These are phyloP conservation scores for Bombus breviceps DNA, from an alignment of 1,140 invertebrate genomes.

Conservation along the genomic window DNA sequence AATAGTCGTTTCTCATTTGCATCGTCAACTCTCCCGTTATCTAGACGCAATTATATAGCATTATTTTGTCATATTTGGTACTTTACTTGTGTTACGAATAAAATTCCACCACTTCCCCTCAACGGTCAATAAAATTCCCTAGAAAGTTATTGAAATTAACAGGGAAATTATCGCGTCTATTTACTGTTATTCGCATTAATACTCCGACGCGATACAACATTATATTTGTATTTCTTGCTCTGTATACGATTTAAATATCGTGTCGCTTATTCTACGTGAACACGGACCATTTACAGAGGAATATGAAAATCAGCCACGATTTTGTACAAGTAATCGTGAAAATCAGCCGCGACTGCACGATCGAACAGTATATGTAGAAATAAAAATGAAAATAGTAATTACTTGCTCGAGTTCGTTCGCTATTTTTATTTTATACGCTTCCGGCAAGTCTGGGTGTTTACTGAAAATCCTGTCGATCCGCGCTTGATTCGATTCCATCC, in stretches of 20 bases:
- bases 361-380: too few relatives aligned
- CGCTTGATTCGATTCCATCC: slow-evolving; percentile 52
- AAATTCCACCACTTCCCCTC: fast-evolving
- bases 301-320: too few relatives aligned
- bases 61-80: neutral
- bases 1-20: slow-evolving; percentile 63
- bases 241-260: too few relatives aligned
- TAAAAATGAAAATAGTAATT: slow-evolving; percentile 17
- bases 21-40: slow-evolving; percentile 42
- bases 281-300: too few relatives aligned
- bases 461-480: slow-evolving; percentile 28
- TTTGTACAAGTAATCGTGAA: too few relatives aligned
- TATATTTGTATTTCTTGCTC: too few relatives aligned
- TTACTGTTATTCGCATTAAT: too few relatives aligned
- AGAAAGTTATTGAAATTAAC: too few relatives aligned
- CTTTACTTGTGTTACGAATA: neutral
- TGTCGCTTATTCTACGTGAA: too few relatives aligned
- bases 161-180: too few relatives aligned
- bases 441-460: slow-evolving; percentile 17
- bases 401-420: slow-evolving; percentile 49
- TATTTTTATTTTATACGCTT: slow-evolving; percentile 14
- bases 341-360: too few relatives aligned
- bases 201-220: too few relatives aligned
- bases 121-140: neutral
- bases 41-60: slow-evolving; percentile 30